Conservation (phyloP, 2,113 vertebrate species). For the Brienomyrus longianalis region DNA sequence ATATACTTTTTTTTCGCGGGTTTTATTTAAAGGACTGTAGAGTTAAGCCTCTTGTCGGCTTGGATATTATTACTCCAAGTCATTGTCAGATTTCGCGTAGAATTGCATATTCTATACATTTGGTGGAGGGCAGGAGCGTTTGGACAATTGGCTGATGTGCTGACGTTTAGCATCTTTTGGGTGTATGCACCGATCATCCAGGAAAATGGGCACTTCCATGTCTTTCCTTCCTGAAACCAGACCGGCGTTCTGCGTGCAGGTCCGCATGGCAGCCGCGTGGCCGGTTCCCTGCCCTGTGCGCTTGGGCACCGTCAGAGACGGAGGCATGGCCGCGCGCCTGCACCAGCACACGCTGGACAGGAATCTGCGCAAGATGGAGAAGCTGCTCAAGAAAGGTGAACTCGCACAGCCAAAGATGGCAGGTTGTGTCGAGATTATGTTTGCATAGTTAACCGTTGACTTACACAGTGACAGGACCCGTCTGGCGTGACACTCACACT, state of each 20-base stretch:
- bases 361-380: conserved; percentile 66
- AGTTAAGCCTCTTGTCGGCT: not conserved
- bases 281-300: conserved; percentile 66
- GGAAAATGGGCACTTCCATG: not conserved
- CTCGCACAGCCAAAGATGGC: not conserved
- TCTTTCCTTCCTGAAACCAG: not conserved
- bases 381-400: conserved; percentile 72
- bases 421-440: not conserved
- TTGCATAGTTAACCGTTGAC: not conserved
- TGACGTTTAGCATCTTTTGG: not conserved
- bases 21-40: not conserved
- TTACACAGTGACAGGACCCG: not conserved
- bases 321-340: conserved; percentile 58
- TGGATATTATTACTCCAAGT: not conserved
- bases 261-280: conserved; percentile 23
- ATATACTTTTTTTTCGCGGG: not conserved
- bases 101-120: not conserved
- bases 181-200: not conserved
- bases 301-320: conserved; percentile 58
- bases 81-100: not conserved
- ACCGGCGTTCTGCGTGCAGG: not conserved
- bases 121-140: not conserved
- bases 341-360: conserved; percentile 65
- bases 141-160: not conserved
- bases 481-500: not conserved